Percentiles rank a stretch among this genome's conserved stretches.
Evolutionary conservation across 2,113 vertebrate genomes (phyloP).

Genomic region (Chroicocephalus ridibundus): DNA sequence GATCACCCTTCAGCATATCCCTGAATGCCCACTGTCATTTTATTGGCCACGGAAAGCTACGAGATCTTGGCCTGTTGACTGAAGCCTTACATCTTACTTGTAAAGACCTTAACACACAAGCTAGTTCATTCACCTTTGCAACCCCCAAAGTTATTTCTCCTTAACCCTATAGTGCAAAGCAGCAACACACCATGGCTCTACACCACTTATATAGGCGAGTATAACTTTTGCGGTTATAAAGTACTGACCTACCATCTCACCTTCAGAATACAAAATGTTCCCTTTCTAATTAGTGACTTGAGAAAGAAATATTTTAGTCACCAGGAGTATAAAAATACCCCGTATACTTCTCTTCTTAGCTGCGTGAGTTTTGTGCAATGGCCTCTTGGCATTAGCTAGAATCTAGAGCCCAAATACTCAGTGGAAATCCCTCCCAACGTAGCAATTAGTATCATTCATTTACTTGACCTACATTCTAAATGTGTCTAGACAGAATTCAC

Average conservation of each 20-base stretch:
- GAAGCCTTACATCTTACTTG: background rate
- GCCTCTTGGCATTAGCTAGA: conserved; percentile 49
- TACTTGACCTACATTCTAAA: conserved; percentile 55
- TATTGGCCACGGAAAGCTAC: background rate
- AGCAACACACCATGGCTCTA: background rate
- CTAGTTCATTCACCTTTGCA: background rate
- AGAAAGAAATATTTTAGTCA: conserved; percentile 65
- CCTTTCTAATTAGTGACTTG: conserved; percentile 61
- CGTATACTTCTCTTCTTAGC: conserved; percentile 1
- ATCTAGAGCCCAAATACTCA: conserved; percentile 62
- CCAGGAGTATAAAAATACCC: conserved; percentile 52
- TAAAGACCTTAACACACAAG: background rate
- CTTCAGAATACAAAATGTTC: conserved; percentile 57
- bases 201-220: background rate
- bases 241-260: conserved; percentile 60
- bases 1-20: background rate
- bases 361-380: conserved; percentile 13
- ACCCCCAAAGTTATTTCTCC: background rate
- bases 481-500: conserved; percentile 40
- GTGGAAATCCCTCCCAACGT: conserved; percentile 39
- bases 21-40: background rate
- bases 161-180: background rate
- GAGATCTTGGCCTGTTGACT: background rate
- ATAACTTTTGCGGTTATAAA: background rate
- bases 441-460: conserved; percentile 52